These are phyloP conservation scores for Lasaia peninsularis DNA, from an alignment of 1,140 invertebrate genomes.

Conservation along the genomic window DNA sequence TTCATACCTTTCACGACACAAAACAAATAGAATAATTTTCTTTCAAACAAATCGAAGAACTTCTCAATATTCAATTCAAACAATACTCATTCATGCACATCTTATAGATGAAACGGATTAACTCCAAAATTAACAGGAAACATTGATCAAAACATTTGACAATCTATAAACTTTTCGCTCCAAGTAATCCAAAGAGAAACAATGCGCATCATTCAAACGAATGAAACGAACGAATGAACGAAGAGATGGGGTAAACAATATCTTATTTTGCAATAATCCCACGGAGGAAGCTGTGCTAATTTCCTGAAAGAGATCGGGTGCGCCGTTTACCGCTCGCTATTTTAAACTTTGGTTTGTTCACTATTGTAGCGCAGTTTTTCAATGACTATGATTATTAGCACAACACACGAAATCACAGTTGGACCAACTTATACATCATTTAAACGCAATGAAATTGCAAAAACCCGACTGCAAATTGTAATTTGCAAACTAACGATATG, in stretches of 20 bases:
- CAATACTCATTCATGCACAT: constrained; percentile 2
- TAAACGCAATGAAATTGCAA: too few species aligned
- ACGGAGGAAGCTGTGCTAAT: constrained; percentile 64
- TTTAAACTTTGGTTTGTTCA: constrained; percentile 50
- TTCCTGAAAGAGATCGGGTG: constrained; percentile 63
- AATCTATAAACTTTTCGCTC: constrained; percentile 33
- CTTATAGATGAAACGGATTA: constrained; percentile 15
- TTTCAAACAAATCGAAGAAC: not conserved
- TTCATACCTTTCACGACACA: not conserved
- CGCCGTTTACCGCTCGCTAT: constrained; percentile 42
- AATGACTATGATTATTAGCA: not conserved
- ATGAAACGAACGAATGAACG: constrained; percentile 48
- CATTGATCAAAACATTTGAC: constrained; percentile 21
- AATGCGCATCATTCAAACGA: constrained; percentile 50
- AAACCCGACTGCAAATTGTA: too few species aligned
- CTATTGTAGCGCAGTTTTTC: constrained; percentile 14
- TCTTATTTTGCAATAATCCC: constrained; percentile 73
- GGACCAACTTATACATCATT: not conserved
- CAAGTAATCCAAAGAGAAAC: constrained; percentile 30
- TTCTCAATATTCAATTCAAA: not conserved
- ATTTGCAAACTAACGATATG: too few species aligned
- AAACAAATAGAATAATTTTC: not conserved
- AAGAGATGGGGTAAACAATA: constrained; percentile 69
- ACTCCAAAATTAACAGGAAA: constrained; percentile 21
- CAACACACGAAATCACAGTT: not conserved